These are phyloP conservation scores for Caenorhabditis macrosperma DNA, from an alignment of 2,888 invertebrate genomes.

Conservation along the genomic window DNA sequence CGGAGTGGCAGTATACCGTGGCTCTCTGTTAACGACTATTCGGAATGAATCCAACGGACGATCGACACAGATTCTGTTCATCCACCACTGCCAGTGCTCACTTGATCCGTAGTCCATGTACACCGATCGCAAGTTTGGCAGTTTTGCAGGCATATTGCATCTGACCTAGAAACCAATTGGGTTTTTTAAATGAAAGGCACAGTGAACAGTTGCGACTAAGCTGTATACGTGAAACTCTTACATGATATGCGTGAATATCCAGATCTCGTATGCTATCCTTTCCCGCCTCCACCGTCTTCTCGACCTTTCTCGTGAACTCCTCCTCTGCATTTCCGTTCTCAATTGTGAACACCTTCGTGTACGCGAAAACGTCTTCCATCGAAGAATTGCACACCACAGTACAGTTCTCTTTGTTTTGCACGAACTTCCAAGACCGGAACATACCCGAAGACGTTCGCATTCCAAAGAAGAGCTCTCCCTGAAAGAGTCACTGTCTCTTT, in stretches of 20 bases:
- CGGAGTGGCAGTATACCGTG: too few relatives aligned
- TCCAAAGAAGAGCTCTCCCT: not conserved
- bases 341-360: not conserved
- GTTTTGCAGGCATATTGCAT: too few relatives aligned
- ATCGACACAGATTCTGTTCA: not conserved
- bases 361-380: not conserved
- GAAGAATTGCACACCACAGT: not conserved
- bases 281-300: not conserved
- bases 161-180: too few relatives aligned
- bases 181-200: too few relatives aligned
- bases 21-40: too few relatives aligned
- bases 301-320: not conserved
- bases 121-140: too few relatives aligned
- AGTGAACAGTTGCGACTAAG: too few relatives aligned
- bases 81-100: not conserved
- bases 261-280: not conserved
- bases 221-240: too few relatives aligned
- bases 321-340: not conserved
- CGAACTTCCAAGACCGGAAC: slow-evolving; percentile 2
- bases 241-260: too few relatives aligned
- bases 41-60: not conserved
- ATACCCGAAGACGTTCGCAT: not conserved
- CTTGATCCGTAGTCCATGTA: too few relatives aligned
- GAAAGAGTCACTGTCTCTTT: not conserved
- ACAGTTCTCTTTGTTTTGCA: not conserved